phyloP scores from a whole-genome alignment of 37 sponge, comb jelly and placozoan genomes.

The Spongilla lacustris region DNA sequence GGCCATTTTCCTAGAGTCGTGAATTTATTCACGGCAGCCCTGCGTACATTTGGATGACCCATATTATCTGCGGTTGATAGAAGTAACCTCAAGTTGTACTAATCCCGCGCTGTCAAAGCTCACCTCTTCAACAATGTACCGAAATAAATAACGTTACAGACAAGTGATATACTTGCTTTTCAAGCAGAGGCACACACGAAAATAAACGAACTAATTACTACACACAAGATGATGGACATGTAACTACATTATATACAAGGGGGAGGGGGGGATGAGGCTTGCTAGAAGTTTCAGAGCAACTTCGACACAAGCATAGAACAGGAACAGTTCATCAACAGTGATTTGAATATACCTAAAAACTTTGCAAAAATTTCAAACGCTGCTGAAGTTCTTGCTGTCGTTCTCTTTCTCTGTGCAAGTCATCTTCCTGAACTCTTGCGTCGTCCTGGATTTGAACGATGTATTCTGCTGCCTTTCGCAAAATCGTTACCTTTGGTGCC shows the following conservation, averaged over 20 bases:
- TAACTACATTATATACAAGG: background rate
- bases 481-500: conserved; percentile 84
- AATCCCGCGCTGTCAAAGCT: background rate
- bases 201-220: background rate
- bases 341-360: conserved; percentile 2
- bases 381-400: conserved; percentile 43
- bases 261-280: background rate
- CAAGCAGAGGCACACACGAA: background rate
- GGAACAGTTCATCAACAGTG: conserved; percentile 6
- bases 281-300: background rate
- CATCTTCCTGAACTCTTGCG: conserved; percentile 8
- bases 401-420: conserved; percentile 35
- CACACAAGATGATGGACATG: background rate
- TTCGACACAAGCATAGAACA: background rate
- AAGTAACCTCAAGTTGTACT: background rate
- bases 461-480: conserved; percentile 71
- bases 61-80: background rate
- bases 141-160: background rate
- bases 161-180: conserved; percentile 1
- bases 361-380: conserved; percentile 10
- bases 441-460: conserved; percentile 39
- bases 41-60: background rate
- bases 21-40: background rate
- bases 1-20: background rate
- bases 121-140: background rate